Evolutionary conservation across 2,113 vertebrate species (phyloP), one percentile per base, ranked within the genome.

Genomic region (Nycticorax nycticorax): DNA sequence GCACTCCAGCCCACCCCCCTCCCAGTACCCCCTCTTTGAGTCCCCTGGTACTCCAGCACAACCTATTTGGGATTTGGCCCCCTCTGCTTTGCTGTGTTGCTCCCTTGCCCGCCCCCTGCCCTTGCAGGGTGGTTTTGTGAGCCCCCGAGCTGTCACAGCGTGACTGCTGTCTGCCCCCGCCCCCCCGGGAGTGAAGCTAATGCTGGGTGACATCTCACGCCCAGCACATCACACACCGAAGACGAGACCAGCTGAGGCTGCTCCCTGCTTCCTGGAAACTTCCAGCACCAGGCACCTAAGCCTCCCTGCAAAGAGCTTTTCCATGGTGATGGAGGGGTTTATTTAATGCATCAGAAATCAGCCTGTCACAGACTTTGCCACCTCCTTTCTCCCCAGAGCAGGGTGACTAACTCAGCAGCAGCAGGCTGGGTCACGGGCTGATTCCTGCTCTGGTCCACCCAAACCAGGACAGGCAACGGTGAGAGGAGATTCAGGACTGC

Each of bases 231-330:
- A 59, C 89, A 91, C 76, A 30, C 32, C 6, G 18, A 62, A 79
- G 94, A 87, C 14, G 8, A 92, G 89, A 91, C 97, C 97, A 95
- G 96, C 91, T 96, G 96, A 97, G 97, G 62, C 92, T 93, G 83
- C 89, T 93, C 74, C 75, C 56, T 75, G 82, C 67, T 18, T 14
- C 93, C 88, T 39, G 83, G 95, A 85, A 96, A 53, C 86, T 69
- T 93, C 94, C 94, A 93, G 91, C 63, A 37, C 80, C 83, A 93
- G 92, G 45, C 93, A 95, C 75, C 79, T 68, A 37, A 66, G 84
- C 55, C 64, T 94, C 56, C 60, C 64, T 69, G 72, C 78, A 84
- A 73, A 93, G 69, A 81, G 82, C 60, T 60, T 45, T 69, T 73
- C 9, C 64, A 55, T 27, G 28, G 80, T 20, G 26, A 64, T 22